These are phyloP conservation scores for Drosophila ananassae DNA, from an alignment of 1,140 invertebrate genomes.

Conservation along the genomic window DNA sequence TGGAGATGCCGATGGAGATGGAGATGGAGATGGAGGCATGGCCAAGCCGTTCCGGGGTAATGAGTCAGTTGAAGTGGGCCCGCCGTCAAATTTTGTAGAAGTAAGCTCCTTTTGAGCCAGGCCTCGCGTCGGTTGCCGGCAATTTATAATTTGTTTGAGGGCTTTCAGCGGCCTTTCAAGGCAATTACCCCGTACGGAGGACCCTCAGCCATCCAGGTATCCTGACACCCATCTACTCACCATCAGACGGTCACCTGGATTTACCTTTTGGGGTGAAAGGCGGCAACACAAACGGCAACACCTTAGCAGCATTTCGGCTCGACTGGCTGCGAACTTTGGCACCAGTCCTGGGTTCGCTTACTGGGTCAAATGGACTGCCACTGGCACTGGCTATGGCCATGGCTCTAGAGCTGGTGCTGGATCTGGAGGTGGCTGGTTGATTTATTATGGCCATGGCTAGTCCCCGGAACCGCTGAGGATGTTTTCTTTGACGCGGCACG, in stretches of 20 bases:
- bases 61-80: conserved; percentile 60
- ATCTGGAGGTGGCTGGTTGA: conserved; percentile 16
- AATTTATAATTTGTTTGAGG: conserved; percentile 75
- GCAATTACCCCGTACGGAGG: conserved; percentile 58
- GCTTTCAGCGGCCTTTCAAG: conserved; percentile 75
- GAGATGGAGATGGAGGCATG: background rate
- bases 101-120: conserved; percentile 66
- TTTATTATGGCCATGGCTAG: conserved; percentile 47
- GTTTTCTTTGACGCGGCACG: conserved; percentile 65
- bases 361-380: conserved; percentile 62
- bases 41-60: conserved; percentile 45
- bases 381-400: conserved; percentile 20
- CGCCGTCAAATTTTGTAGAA: conserved; percentile 33
- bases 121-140: conserved; percentile 40
- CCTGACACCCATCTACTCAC: background rate
- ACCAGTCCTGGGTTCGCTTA: conserved; percentile 43
- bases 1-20: background rate
- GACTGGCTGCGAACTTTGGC: conserved; percentile 60
- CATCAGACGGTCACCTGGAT: conserved; percentile 5
- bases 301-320: conserved; percentile 49
- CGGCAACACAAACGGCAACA: conserved; percentile 10
- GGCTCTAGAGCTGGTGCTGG: background rate
- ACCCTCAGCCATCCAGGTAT: conserved; percentile 5
- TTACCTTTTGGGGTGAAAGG: conserved; percentile 47
- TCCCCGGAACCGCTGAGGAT: conserved; percentile 32